Conservation (phyloP, 1,140 invertebrate genomes). For the Holcopasites calliopsidis region DNA sequence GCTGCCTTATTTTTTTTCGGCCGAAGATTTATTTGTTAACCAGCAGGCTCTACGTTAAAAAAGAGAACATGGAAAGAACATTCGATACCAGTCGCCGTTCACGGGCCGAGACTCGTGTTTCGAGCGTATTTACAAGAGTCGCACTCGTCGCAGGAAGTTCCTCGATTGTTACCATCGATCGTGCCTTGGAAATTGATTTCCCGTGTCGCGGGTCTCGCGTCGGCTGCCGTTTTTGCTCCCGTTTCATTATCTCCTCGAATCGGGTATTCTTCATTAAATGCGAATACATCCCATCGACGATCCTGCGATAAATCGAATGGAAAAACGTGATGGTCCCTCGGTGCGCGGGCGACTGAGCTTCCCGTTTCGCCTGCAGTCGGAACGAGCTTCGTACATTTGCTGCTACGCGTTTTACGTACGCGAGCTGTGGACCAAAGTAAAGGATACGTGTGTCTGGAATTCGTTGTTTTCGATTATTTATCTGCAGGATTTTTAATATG, state of each 20-base stretch:
- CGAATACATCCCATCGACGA: constrained; percentile 5
- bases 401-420: too few species aligned
- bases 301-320: background rate
- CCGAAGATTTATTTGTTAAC: constrained; percentile 52
- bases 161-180: constrained; percentile 12
- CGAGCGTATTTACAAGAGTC: constrained; percentile 43
- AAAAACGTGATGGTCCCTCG: background rate
- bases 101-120: constrained; percentile 25
- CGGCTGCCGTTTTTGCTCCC: background rate
- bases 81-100: constrained; percentile 41
- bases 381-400: background rate
- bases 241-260: constrained; percentile 16
- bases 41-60: background rate
- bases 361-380: background rate
- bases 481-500: too few species aligned
- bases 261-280: constrained; percentile 11
- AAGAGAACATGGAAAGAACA: constrained; percentile 1
- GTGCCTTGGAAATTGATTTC: constrained; percentile 32
- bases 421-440: too few species aligned
- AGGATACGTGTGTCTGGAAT: too few species aligned
- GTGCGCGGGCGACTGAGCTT: background rate
- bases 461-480: too few species aligned
- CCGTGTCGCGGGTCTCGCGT: background rate
- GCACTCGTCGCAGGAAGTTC: constrained; percentile 18
- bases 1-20: constrained; percentile 24